Base-by-base conservation (phyloP, 2,888 invertebrate species). In the Petrolisthes manimaculis region DNA sequence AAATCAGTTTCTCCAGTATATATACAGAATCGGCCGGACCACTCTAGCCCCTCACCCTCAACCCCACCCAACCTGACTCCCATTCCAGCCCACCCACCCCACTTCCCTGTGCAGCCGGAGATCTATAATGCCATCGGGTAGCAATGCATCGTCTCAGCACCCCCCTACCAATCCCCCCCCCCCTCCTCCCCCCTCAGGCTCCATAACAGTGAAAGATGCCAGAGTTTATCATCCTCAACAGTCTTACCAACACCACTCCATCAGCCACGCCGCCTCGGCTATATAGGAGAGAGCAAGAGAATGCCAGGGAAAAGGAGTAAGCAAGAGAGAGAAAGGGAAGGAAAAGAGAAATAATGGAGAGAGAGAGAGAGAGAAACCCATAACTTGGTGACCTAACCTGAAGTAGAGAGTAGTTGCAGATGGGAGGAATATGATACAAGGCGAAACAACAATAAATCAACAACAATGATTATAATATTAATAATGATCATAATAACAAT, bases 181-280 rank as follows among this genome's bases (percentile, higher is more conserved):
- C 55, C 21, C 79, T 79, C 79, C 55, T 79, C 21, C 21, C 18
- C 79, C 21, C 86, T 78, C 85, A 74, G 53, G 81, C 61, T 86
- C 79, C 81, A 86, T 86, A 86, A 86, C 86, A 80, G 81, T 86
- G 86, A 81, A 37, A 79, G 75, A 86, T 82, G 53, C 71, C 51
- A 51, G 56, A 53, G 67, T 84, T 75, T 78, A 78, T 84, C 84
- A 84, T 74, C 84, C 54, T 78, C 84, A 61, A 21, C 67, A 61
- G 81, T 61, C 37, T 67, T 81, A 51, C 18, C 61, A 61, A 61
- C 61, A 61, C 61, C 61, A 61, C 61, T 61, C 61, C 8, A 71
- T 71, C 71, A 18, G 71, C 6, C 18, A 5, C 71, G n/a, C 71
- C 5, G n/a, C 71, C 5, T 18, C 5, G 5, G n/a, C 71, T 18